Base-by-base conservation (phyloP, 2,888 invertebrate genomes). In the Stenodera caucasica region DNA sequence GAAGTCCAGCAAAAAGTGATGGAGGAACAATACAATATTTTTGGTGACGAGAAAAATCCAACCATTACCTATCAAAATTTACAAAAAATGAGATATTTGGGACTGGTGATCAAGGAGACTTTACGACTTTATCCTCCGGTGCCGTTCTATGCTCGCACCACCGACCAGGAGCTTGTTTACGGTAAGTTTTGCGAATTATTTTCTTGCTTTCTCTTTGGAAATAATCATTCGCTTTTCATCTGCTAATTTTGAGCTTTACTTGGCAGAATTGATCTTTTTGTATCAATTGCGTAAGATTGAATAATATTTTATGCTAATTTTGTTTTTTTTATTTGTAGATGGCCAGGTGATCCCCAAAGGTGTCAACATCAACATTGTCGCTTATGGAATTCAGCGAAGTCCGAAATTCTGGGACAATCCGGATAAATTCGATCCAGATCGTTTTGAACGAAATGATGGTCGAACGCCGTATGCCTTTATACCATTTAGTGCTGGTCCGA, bases 381-480 rank as follows among this genome's bases (percentile, higher is more conserved):
- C 40, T 1, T 40, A 40, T 11, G 75, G 74, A 0, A 52, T 82
- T 11, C 81, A 81, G 53, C 70, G 71, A 32, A 78, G 81, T 66
- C 70, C 72, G 1, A 56, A 75, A 21, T 76, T 76, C 69, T 81
- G 72, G 63, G 76, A 78, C 1, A 73, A 81, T 49, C 81, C 81
- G 0, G 68, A 77, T 12, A 70, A 69, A 57, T 82, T 80, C 65
- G 73, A 79, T 63, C 82, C 81, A 0, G 78, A 80, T 56, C 64
- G 80, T 49, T 81, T 80, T 18, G 67, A 58, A 0, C 70, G 72
- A 1, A 40, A 53, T 1, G 26, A 58, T 15, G 55, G n/a, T 23
- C 23, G n/a, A 40, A 11, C 18, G 15, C 32, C 55, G 1, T 64
- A 12, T 54, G 29, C 60, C n/a, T 66, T 60, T 35, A 14, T 67